Evolutionary conservation across 2,888 invertebrate species (phyloP).

Genomic region (Heliconius ethilla): DNA sequence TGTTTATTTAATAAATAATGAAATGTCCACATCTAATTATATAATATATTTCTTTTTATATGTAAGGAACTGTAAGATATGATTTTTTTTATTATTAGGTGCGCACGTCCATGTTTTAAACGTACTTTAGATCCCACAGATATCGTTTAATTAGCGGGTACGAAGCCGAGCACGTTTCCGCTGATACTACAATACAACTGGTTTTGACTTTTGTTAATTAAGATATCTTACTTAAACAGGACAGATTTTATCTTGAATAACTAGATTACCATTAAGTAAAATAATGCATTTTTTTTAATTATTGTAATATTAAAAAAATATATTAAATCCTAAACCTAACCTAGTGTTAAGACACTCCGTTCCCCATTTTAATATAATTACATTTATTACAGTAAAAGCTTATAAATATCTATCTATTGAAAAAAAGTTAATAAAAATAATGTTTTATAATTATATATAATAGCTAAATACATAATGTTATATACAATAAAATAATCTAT

Average conservation of each 20-base stretch:
- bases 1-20: neutral
- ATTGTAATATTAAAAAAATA: no score
- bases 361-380: neutral
- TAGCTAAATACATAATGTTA: neutral
- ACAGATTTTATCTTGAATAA: constrained; percentile 30
- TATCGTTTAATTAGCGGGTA: constrained; percentile 34
- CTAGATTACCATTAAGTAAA: constrained; percentile 37
- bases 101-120: constrained; percentile 4
- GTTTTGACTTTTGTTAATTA: constrained; percentile 45
- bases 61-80: constrained; percentile 1
- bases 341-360: no score
- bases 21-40: neutral
- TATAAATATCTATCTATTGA: neutral
- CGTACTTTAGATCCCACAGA: constrained; percentile 19
- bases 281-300: no score
- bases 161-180: constrained; percentile 51
- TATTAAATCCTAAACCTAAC: no score
- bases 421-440: neutral
- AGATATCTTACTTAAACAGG: constrained; percentile 38
- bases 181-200: constrained; percentile 49
- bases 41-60: constrained; percentile 5
- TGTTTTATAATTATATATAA: neutral
- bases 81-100: constrained; percentile 6
- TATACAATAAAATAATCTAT: neutral
- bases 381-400: neutral